These are phyloP conservation scores for Desmodus rotundus DNA, from an alignment of 2,113 vertebrate species.

Conservation along the genomic window DNA sequence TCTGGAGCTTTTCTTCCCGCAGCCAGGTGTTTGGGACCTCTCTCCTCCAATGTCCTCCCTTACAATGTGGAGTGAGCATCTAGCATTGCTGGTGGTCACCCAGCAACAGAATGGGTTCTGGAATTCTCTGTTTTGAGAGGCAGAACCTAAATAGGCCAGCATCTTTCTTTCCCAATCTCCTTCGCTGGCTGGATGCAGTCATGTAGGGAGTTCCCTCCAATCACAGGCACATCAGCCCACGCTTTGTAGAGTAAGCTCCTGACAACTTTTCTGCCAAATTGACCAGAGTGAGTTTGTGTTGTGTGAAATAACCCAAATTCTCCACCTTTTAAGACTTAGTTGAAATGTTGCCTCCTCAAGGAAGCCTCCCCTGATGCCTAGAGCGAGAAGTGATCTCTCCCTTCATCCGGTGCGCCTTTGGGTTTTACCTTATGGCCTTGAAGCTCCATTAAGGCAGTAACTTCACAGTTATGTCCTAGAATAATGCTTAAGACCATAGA, in stretches of 20 bases:
- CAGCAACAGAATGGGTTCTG: background rate
- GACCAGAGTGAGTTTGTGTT: background rate
- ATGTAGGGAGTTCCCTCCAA: background rate
- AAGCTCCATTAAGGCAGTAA: background rate
- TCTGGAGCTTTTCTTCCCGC: background rate
- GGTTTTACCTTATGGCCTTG: background rate
- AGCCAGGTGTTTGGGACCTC: accelerated
- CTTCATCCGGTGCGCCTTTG: background rate
- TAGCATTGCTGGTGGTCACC: background rate
- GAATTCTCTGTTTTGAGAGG: background rate
- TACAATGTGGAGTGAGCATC: accelerated
- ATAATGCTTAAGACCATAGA: background rate
- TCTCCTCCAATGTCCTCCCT: background rate
- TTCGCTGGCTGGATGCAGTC: background rate
- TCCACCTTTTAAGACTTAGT: background rate
- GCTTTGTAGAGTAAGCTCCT: background rate
- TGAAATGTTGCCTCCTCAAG: background rate
- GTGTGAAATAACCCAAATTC: background rate
- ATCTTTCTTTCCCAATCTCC: background rate
- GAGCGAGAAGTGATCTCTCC: background rate
- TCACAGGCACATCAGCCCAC: background rate
- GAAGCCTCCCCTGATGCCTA: background rate
- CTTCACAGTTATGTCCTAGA: background rate
- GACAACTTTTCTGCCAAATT: background rate
- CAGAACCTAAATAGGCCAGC: background rate